Evolutionary conservation across 2,888 invertebrate species (phyloP).

Genomic region (Notodromas monacha): DNA sequence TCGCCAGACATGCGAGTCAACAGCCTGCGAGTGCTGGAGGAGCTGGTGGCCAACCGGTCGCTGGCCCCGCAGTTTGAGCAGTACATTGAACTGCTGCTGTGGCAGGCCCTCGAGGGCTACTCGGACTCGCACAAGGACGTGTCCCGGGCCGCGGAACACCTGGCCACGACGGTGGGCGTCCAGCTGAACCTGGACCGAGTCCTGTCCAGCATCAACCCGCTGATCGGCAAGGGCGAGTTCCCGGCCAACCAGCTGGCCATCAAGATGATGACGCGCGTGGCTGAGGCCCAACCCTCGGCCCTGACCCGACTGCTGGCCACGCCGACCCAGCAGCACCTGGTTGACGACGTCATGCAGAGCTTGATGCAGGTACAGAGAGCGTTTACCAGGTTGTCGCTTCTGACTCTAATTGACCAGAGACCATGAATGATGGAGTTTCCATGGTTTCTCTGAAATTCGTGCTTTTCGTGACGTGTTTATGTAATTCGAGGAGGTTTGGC

Average conservation of each 20-base stretch:
- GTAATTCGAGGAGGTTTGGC: too few relatives aligned
- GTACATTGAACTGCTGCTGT: conserved; percentile 60
- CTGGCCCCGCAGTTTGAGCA: conserved; percentile 44
- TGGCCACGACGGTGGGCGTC: conserved; percentile 33
- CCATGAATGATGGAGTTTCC: too few relatives aligned
- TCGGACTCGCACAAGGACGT: conserved; percentile 23
- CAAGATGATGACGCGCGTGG: conserved; percentile 55
- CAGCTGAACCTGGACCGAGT: conserved; percentile 47
- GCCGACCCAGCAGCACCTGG: conserved; percentile 32
- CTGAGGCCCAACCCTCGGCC: too few relatives aligned
- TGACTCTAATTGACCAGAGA: too few relatives aligned
- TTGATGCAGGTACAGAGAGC: conserved; percentile 56
- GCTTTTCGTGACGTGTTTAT: too few relatives aligned
- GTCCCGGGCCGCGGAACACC: conserved; percentile 39
- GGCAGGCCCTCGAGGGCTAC: conserved; percentile 62
- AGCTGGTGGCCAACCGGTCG: conserved; percentile 43
- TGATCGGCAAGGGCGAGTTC: conserved; percentile 53
- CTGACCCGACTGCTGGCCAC: too few relatives aligned
- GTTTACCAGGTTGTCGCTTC: too few relatives aligned
- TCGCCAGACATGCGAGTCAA: conserved; percentile 18
- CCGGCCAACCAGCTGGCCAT: conserved; percentile 68
- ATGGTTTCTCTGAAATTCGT: too few relatives aligned
- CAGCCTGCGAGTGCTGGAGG: conserved; percentile 47
- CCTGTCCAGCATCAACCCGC: conserved; percentile 38
- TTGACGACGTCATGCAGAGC: conserved; percentile 51